Percentiles rank a stretch among this genome's conserved stretches.
Evolutionary conservation across 2,113 vertebrate genomes (phyloP).

Genomic region (Uria lomvia): DNA sequence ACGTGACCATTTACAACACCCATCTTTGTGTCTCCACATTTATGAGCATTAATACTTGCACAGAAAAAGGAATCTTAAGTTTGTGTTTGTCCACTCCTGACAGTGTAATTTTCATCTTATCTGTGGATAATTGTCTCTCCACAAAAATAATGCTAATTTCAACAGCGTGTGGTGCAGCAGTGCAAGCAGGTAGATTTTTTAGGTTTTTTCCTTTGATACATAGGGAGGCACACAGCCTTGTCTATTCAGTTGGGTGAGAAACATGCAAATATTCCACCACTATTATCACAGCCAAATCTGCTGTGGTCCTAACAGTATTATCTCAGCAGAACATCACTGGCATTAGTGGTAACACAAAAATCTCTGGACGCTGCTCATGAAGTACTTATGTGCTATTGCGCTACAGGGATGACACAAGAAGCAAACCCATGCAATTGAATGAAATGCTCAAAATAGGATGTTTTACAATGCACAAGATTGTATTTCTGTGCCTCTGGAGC

Average conservation of each 20-base stretch:
- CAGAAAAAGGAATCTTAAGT: neutral
- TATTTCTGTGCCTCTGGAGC: neutral
- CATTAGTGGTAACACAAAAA: neutral
- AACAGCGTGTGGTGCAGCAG: neutral
- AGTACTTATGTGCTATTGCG: neutral
- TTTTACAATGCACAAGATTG: neutral
- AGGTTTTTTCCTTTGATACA: neutral
- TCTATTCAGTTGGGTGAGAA: neutral
- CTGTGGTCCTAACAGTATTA: neutral
- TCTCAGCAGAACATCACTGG: neutral
- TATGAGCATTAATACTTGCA: neutral
- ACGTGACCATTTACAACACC: neutral
- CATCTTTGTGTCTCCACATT: neutral
- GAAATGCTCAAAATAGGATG: neutral
- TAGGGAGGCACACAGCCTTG: accelerated
- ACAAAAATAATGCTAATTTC: neutral
- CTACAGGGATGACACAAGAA: neutral
- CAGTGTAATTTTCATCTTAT: neutral
- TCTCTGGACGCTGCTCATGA: neutral
- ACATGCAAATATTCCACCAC: neutral
- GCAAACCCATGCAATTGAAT: neutral
- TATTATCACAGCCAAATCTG: neutral
- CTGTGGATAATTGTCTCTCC: neutral
- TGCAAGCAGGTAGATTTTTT: neutral
- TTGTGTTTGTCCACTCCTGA: neutral